Evolutionary conservation across 64 coral and sea anemone species (phyloP).

Genomic region (Porites lutea): DNA sequence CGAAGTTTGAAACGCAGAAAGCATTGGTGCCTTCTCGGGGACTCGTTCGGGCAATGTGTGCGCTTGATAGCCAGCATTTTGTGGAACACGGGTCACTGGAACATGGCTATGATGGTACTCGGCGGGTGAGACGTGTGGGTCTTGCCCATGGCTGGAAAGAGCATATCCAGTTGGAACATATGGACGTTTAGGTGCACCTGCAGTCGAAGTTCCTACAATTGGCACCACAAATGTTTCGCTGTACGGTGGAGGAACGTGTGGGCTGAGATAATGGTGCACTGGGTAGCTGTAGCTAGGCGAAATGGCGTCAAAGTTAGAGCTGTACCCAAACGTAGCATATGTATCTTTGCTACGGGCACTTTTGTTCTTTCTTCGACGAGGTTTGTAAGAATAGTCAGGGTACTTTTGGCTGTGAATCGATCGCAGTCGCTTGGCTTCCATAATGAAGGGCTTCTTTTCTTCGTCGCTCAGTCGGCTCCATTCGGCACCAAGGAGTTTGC

Average conservation of each 20-base stretch:
- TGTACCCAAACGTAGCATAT: conserved; percentile 80
- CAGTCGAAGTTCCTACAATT: conserved; percentile 59
- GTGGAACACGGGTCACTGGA: conserved; percentile 73
- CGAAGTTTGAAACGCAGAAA: conserved; percentile 39
- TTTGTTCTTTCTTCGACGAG: conserved; percentile 81
- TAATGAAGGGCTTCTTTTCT: conserved; percentile 86
- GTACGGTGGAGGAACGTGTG: conserved; percentile 80
- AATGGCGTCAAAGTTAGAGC: conserved; percentile 46
- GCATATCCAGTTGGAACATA: conserved; percentile 78
- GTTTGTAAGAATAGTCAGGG: conserved; percentile 93
- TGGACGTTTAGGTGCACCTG: conserved; percentile 61
- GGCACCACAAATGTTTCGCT: conserved; percentile 88
- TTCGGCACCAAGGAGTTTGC: conserved; percentile 92
- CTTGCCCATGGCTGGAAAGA: conserved; percentile 11
- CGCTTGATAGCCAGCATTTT: conserved; percentile 71
- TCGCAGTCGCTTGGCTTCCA: conserved; percentile 86
- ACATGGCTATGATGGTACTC: conserved; percentile 78
- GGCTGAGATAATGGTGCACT: conserved; percentile 88
- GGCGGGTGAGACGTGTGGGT: conserved; percentile 45
- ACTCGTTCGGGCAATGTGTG: conserved; percentile 37
- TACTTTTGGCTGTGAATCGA: conserved; percentile 96
- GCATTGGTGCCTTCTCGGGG: conserved; percentile 17
- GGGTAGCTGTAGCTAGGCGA: conserved; percentile 72
- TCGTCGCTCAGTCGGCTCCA: conserved; percentile 93
- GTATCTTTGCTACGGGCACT: conserved; percentile 64